Conservation (phyloP, 2,888 invertebrate species). For the Camponotus fellah region DNA sequence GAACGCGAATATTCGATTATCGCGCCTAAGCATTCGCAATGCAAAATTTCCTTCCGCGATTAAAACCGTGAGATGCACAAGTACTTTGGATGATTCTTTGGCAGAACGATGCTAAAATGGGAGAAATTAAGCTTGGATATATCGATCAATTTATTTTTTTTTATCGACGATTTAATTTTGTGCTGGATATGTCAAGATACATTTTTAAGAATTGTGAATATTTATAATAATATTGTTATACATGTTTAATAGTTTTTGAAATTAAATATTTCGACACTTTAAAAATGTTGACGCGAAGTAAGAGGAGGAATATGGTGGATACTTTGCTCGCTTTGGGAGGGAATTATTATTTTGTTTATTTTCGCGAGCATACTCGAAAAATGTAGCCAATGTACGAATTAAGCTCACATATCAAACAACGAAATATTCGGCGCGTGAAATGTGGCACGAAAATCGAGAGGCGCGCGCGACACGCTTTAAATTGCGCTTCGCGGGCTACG, state of each 20-base stretch:
- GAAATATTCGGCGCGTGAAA: slow-evolving; percentile 49
- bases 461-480: slow-evolving; percentile 33
- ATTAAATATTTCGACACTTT: background rate
- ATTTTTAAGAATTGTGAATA: background rate
- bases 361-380: slow-evolving; percentile 19
- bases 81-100: background rate
- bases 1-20: slow-evolving; percentile 47
- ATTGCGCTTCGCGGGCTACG: slow-evolving; percentile 45
- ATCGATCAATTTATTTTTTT: background rate
- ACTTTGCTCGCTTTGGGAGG: background rate
- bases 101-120: background rate
- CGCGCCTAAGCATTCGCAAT: slow-evolving; percentile 32
- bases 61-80: background rate
- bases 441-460: slow-evolving; percentile 35
- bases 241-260: background rate
- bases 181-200: background rate
- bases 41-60: background rate
- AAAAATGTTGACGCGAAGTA: background rate
- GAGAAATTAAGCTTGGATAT: background rate
- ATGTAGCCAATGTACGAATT: slow-evolving; percentile 41
- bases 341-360: slow-evolving; percentile 5
- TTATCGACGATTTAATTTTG: background rate
- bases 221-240: background rate
- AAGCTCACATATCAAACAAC: slow-evolving; percentile 44
- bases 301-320: background rate